phyloP scores from a whole-genome alignment of 2,797 vertebrate genomes.

The Lithobates sylvaticus region DNA sequence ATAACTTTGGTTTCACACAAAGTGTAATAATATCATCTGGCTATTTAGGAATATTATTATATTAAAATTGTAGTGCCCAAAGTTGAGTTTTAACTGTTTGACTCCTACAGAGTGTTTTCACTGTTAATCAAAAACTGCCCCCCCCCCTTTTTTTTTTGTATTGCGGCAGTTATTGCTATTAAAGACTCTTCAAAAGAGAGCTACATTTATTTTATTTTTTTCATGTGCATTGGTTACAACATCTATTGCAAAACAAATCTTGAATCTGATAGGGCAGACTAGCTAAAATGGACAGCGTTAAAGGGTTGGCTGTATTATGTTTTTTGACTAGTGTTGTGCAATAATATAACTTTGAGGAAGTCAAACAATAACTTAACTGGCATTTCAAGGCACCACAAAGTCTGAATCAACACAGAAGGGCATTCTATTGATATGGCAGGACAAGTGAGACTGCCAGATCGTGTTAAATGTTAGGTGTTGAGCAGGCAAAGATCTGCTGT shows the following conservation, averaged over 20 bases:
- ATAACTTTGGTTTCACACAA: too few species aligned
- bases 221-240: too few species aligned
- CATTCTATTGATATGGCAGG: conserved; percentile 42
- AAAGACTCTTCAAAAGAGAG: too few species aligned
- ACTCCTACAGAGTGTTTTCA: not conserved
- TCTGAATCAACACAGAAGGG: conserved; percentile 49
- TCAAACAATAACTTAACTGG: conserved; percentile 43
- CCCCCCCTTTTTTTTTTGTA: not conserved
- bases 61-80: too few species aligned
- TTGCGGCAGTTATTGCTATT: too few species aligned
- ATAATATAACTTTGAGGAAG: conserved; percentile 23
- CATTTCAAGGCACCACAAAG: conserved; percentile 43
- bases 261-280: not conserved
- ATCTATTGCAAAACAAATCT: too few species aligned
- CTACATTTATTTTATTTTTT: too few species aligned
- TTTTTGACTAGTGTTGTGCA: conserved; percentile 26
- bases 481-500: conserved; percentile 1
- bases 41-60: not conserved
- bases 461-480: conserved; percentile 24
- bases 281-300: conserved; percentile 2
- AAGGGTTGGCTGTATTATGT: conserved; percentile 4
- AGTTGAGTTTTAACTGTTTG: not conserved
- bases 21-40: not conserved
- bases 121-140: not conserved
- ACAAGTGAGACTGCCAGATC: conserved; percentile 14